Conservation (phyloP, 2,888 invertebrate genomes). For the Imbricaverruca yamaguchii region DNA sequence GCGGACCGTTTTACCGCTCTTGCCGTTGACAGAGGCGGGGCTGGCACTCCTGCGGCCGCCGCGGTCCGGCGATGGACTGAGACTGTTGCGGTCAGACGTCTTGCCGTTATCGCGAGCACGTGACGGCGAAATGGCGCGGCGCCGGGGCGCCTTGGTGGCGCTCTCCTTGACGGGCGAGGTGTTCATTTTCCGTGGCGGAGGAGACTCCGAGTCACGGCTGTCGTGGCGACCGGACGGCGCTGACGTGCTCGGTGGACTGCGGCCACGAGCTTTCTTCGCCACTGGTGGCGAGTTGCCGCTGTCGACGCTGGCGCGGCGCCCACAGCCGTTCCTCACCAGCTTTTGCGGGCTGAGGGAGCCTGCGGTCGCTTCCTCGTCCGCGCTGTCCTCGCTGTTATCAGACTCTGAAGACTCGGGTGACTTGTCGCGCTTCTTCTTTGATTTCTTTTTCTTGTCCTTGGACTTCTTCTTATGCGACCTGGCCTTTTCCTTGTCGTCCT, state of each 20-base stretch:
- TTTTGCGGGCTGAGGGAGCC: background rate
- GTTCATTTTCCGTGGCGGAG: background rate
- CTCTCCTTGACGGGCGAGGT: background rate
- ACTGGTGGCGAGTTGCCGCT: background rate
- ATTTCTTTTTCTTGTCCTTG: slow-evolving; percentile 60
- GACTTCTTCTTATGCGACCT: slow-evolving; percentile 37
- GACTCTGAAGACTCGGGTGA: slow-evolving; percentile 36
- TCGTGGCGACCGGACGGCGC: background rate
- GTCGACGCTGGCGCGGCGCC: background rate
- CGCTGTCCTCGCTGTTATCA: background rate
- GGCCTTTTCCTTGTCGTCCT: slow-evolving; percentile 24
- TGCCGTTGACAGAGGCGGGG: background rate
- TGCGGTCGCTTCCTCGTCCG: background rate
- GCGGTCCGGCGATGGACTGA: background rate
- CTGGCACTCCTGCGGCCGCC: background rate
- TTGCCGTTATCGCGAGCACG: background rate
- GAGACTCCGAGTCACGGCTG: background rate
- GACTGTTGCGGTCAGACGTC: background rate
- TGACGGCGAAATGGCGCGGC: background rate
- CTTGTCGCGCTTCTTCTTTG: slow-evolving; percentile 59
- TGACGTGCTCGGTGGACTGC: background rate
- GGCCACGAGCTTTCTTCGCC: background rate
- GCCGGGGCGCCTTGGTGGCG: background rate
- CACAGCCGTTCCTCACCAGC: background rate
- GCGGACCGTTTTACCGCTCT: too few species aligned